Evolutionary conservation across 2,113 vertebrate species (phyloP).

Genomic region (Chaetodon auriga): DNA sequence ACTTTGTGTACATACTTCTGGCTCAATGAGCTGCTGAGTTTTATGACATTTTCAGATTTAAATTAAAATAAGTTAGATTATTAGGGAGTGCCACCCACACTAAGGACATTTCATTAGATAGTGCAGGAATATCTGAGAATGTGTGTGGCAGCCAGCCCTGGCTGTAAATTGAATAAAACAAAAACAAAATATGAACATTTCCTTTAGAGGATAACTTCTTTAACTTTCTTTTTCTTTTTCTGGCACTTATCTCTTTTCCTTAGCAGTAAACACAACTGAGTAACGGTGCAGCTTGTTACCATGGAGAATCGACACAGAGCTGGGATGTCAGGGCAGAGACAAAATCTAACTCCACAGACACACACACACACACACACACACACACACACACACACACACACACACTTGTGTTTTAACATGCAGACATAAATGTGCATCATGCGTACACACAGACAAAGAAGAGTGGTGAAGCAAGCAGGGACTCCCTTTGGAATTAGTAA

Average conservation of each 20-base stretch:
- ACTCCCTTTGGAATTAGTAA: slow-evolving; percentile 74
- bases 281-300: slow-evolving; percentile 51
- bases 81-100: background rate
- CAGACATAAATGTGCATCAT: background rate
- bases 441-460: background rate
- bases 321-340: slow-evolving; percentile 34
- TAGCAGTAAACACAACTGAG: slow-evolving; percentile 43
- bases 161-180: slow-evolving; percentile 14
- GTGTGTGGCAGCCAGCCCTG: background rate
- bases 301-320: slow-evolving; percentile 59
- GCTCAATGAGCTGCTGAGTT: background rate
- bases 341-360: background rate
- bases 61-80: background rate
- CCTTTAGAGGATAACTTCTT: slow-evolving; percentile 15
- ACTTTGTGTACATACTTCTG: background rate
- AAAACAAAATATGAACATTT: slow-evolving; percentile 7
- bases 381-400: background rate
- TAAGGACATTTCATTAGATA: background rate
- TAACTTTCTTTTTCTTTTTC: slow-evolving; percentile 3
- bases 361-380: background rate
- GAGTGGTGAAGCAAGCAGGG: slow-evolving; percentile 49
- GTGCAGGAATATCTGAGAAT: background rate
- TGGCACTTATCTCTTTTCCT: slow-evolving; percentile 34
- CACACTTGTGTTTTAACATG: slow-evolving; percentile 12
- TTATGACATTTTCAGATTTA: background rate